A percentile compares a stretch with the other conserved stretches of the same genome.
Conservation (phyloP, 1,140 invertebrate genomes). For the Macrosteles quadrilineatus region DNA sequence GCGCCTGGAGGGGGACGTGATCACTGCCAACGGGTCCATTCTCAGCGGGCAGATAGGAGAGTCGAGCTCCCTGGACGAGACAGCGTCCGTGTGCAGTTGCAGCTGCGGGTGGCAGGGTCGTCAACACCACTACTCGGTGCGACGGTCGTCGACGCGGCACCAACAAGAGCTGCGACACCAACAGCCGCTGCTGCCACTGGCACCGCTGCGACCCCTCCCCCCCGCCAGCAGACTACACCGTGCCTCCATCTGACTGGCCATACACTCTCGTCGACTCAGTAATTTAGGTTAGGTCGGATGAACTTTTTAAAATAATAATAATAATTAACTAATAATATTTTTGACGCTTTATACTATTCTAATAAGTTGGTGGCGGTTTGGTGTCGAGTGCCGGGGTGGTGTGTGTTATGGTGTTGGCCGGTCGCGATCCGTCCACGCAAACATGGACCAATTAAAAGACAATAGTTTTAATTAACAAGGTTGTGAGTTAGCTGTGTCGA, state of each 20-base stretch:
- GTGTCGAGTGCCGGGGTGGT: no score
- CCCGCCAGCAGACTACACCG: slow-evolving; percentile 47
- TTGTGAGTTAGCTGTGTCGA: no score
- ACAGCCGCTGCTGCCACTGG: slow-evolving; percentile 52
- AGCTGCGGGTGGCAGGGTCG: slow-evolving; percentile 67
- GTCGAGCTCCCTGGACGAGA: slow-evolving; percentile 63
- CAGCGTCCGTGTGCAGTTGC: slow-evolving; percentile 78
- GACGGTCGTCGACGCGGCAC: slow-evolving; percentile 52
- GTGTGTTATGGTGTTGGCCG: no score
- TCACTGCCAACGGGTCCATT: slow-evolving; percentile 85
- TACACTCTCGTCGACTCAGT: slow-evolving; percentile 14
- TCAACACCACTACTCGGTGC: slow-evolving; percentile 1
- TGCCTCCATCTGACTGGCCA: slow-evolving; percentile 58
- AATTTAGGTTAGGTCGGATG: background rate
- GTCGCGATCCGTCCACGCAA: no score
- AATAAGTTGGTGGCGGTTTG: background rate
- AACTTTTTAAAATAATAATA: slow-evolving; percentile 28
- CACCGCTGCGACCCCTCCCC: slow-evolving; percentile 47
- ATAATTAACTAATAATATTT: slow-evolving; percentile 30
- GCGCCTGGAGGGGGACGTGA: slow-evolving; percentile 91
- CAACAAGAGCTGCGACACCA: background rate
- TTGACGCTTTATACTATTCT: slow-evolving; percentile 31
- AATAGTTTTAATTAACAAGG: slow-evolving; percentile 2
- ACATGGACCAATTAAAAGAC: slow-evolving; percentile 18
- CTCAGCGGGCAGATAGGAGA: slow-evolving; percentile 65